Evolutionary conservation across 2,888 invertebrate species (phyloP), one percentile per base, ranked within the genome.

Genomic region (Xestia ashworthii): DNA sequence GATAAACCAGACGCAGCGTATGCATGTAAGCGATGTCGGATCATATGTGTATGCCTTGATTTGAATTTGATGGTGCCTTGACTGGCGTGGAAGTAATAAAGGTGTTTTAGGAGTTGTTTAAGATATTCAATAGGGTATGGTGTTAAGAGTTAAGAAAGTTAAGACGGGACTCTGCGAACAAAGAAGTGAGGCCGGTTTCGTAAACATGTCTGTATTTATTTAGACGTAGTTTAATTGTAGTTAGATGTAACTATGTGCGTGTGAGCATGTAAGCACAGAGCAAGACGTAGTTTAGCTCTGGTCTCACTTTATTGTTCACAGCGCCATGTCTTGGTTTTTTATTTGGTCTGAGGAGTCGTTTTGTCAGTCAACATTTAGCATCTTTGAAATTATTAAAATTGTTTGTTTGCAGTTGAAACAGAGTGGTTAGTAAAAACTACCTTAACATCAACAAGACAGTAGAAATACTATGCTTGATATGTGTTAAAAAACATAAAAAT

Each of bases 1-100:
- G 68, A 76, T 83, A 83, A 86, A 85, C 87, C 82, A 73, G 48
- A 62, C 82, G 74, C 74, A 85, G 68, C 85, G 82, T 88, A 87
- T 85, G 87, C 88, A 87, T 87, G 87, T 86, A 89, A 88, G 87
- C 82, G 85, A 84, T 86, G 87, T 82, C 76, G 80, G 82, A 88
- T 87, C 88, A 87, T 90, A 85, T 86, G 82, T 84, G 78, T 81
- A 78, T 55, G 80, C 68, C 75, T 83, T 83, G 82, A 89, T 89
- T 89, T 83, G 88, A 82, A 80, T 87, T 84, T 87, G 81, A 84
- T 81, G 74, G 46, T 16, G 71, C 69, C 78, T 83, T 71, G 80
- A 65, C 71, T 71, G 66, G 71, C 55, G 32, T 58, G 38, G 25
- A 60, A 60, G 67, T 68, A 65, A 66, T 68, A 16, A n/a, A 48